Base-by-base conservation (phyloP, 2,113 vertebrate species). In the Cebus imitator region DNA sequence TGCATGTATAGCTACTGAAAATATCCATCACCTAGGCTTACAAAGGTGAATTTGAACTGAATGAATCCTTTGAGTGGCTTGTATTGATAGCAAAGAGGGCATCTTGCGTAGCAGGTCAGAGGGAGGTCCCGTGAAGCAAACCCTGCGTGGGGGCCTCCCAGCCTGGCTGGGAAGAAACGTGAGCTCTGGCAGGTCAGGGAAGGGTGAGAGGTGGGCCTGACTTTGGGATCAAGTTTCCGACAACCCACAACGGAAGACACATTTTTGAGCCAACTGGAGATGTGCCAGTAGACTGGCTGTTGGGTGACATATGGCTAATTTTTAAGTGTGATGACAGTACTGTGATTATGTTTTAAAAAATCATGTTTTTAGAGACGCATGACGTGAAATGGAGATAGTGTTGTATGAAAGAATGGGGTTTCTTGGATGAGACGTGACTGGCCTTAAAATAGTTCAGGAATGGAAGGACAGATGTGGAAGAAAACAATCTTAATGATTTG, bases 101-200 rank as follows among this genome's bases (percentile, higher is more conserved):
- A 81, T 35, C 18, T 5, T 10, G 50, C 52, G 11, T 6, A 10
- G 18, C 9, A 5, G 13, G 43, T 4, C 8, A 16, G 57, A 58
- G 35, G 21, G 8, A n/a, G 72, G 40, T 2, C 17, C 0, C 1
- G 1, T 1, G 20, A 45, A 3, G 52, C 32, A 25, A 72, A 8
- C 7, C 8, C 14, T 1, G 43, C 4, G 23, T 17, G 3, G 14
- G 25, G n/a, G 8, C 9, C 21, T 64, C 76, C 55, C 4, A 17
- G 12, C 12, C 23, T 32, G 61, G 52, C 21, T 0, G 35, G 25
- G 16, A 30, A 13, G 61, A 61, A 23, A 55, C 21, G 4, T 66
- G 2, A 43, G 43, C 17, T 43, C 23, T 14, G 5, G 27, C 12
- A 43, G 5, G 72, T 16, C 8, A 1, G 14, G 6, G 27, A 78